A percentile compares a stretch with the other conserved stretches of the same genome.
Evolutionary conservation across 2,888 invertebrate genomes (phyloP).

Genomic region (Ophion slaviceki): DNA sequence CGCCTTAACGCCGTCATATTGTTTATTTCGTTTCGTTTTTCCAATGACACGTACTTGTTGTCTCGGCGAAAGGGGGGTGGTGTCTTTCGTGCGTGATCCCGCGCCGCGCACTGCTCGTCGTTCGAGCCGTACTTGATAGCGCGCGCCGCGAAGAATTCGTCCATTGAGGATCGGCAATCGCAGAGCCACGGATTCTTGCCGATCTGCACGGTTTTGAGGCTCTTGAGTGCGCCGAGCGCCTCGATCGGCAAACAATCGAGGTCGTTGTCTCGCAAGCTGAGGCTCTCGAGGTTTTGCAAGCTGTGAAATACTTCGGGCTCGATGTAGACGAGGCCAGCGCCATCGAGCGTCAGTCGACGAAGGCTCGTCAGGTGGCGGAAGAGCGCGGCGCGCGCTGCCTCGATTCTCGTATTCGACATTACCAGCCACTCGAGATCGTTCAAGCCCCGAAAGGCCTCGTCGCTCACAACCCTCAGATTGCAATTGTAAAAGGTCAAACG

Average conservation of each 20-base stretch:
- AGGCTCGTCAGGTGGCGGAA: conserved; percentile 71
- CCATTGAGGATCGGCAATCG: conserved; percentile 70
- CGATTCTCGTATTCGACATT: conserved; percentile 72
- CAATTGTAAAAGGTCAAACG: conserved; percentile 77
- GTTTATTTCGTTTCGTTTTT: conserved; percentile 3
- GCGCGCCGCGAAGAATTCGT: conserved; percentile 67
- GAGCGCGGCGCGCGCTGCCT: conserved; percentile 68
- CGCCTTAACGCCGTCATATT: background rate
- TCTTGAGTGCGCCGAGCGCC: conserved; percentile 66
- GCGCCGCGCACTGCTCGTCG: conserved; percentile 39
- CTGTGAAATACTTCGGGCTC: conserved; percentile 73
- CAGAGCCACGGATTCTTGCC: conserved; percentile 77
- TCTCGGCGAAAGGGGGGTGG: background rate
- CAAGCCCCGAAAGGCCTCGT: conserved; percentile 73
- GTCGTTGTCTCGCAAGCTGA: conserved; percentile 76
- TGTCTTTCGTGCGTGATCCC: background rate
- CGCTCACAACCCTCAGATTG: conserved; percentile 68
- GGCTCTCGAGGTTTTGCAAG: conserved; percentile 69
- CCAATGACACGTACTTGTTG: background rate
- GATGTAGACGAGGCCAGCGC: conserved; percentile 70
- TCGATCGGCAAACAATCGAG: conserved; percentile 75
- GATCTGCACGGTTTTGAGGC: conserved; percentile 70
- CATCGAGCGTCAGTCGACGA: conserved; percentile 70
- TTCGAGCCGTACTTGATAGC: conserved; percentile 64
- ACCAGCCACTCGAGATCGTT: conserved; percentile 73